A percentile compares a stretch with the other conserved stretches of the same genome.
Evolutionary conservation across 1,140 invertebrate genomes (phyloP).

Genomic region (Sarcophaga peregrina): DNA sequence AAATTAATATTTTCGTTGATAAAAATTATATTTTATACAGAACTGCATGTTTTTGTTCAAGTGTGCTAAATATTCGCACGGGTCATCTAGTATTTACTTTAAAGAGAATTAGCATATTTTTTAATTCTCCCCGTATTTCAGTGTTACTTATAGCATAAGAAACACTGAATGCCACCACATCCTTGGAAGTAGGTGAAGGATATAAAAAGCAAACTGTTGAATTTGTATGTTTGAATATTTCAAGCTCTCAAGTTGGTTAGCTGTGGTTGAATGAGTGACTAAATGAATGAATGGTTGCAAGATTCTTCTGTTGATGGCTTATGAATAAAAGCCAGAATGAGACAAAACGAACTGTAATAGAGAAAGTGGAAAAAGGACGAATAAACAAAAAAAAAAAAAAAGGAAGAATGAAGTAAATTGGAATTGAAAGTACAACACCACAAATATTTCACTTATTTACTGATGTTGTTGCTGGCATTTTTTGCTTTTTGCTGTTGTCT

Average conservation of each 20-base stretch:
- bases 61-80: no score
- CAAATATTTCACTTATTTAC: slow-evolving; percentile 62
- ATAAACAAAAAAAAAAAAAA: slow-evolving; percentile 25
- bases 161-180: not conserved
- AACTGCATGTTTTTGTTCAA: no score
- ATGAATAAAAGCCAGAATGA: not conserved
- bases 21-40: no score
- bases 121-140: not conserved
- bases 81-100: no score
- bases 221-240: slow-evolving; percentile 20
- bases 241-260: not conserved
- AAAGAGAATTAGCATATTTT: no score
- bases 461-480: slow-evolving; percentile 8
- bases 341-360: not conserved
- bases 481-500: slow-evolving; percentile 6
- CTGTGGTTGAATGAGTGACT: slow-evolving; percentile 15
- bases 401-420: slow-evolving; percentile 19
- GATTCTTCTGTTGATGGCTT: not conserved
- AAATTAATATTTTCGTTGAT: no score
- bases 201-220: slow-evolving; percentile 11
- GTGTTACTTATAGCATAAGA: not conserved
- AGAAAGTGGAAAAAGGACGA: not conserved
- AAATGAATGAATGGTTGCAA: slow-evolving; percentile 4
- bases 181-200: not conserved
- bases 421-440: slow-evolving; percentile 44